Percentiles rank a stretch among this genome's conserved stretches.
Evolutionary conservation across 37 sponge, comb jelly and placozoan genomes (phyloP).

Genomic region (Halichondria panicea): DNA sequence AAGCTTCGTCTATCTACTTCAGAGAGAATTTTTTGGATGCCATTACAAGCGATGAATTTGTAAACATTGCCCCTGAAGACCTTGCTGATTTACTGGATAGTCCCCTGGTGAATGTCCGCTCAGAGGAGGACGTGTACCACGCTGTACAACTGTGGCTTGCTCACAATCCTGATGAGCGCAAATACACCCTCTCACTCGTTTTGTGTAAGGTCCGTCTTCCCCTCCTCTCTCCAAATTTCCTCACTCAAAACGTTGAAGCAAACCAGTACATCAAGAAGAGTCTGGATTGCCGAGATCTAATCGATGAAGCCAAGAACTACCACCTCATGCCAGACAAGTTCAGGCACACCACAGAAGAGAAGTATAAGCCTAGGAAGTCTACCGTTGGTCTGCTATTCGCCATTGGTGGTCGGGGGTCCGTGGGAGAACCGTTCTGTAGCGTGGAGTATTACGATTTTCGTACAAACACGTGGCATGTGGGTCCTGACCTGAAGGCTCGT

Average conservation of each 20-base stretch:
- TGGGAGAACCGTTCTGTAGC: conserved; percentile 81
- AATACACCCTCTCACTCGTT: conserved; percentile 43
- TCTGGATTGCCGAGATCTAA: conserved; percentile 75
- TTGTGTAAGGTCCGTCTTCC: conserved; percentile 75
- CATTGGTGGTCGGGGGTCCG: conserved; percentile 89
- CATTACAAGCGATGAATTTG: conserved; percentile 80
- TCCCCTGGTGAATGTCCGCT: conserved; percentile 69
- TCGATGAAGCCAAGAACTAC: conserved; percentile 90
- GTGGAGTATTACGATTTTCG: conserved; percentile 93
- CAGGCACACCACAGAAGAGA: conserved; percentile 7
- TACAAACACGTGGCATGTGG: conserved; percentile 85
- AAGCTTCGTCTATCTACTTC: conserved; percentile 64
- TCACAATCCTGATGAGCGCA: conserved; percentile 43
- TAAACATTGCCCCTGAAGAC: conserved; percentile 52
- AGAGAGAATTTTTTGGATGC: conserved; percentile 81
- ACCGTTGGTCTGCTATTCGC: conserved; percentile 88
- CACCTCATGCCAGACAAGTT: conserved; percentile 72
- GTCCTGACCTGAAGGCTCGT: conserved; percentile 63
- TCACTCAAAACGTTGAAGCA: conserved; percentile 68
- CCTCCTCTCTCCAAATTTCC: conserved; percentile 69
- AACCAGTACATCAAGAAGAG: conserved; percentile 55
- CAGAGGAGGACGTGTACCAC: conserved; percentile 72
- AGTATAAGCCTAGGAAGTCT: conserved; percentile 76
- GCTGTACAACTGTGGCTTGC: conserved; percentile 70
- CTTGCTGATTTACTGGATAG: conserved; percentile 62